Conservation (phyloP, 2,797 vertebrate species). For the Saguinus oedipus region DNA sequence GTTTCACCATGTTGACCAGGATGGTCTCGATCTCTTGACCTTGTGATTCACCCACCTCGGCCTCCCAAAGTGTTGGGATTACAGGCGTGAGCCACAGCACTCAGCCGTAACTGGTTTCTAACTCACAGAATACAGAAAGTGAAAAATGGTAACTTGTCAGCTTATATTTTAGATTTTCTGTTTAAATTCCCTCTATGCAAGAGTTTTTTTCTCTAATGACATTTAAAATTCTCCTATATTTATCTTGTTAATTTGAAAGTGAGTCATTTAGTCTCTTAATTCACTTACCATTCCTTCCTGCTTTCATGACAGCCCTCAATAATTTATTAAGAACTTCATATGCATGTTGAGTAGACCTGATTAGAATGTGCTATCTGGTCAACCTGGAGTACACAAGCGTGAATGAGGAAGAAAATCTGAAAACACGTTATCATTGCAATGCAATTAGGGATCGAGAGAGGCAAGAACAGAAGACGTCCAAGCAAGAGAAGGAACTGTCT, state of each 20-base stretch:
- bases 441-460: too few relatives aligned
- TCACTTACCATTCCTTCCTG: background rate
- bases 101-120: background rate
- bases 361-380: background rate
- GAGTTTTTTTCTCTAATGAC: background rate
- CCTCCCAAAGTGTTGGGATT: too few relatives aligned
- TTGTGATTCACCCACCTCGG: too few relatives aligned
- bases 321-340: background rate
- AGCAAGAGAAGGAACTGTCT: background rate
- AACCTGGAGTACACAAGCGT: background rate
- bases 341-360: background rate
- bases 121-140: fast-evolving
- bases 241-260: background rate
- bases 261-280: background rate
- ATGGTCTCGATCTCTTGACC: too few relatives aligned
- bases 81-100: too few relatives aligned
- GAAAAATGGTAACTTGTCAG: background rate
- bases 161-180: background rate
- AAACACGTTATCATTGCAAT: fast-evolving
- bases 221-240: background rate
- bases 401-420: background rate
- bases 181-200: background rate
- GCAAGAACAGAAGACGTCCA: background rate
- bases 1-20: too few relatives aligned
- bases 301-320: background rate